Base-by-base conservation (phyloP, 1,140 invertebrate species). In the Lethrus apterus region DNA sequence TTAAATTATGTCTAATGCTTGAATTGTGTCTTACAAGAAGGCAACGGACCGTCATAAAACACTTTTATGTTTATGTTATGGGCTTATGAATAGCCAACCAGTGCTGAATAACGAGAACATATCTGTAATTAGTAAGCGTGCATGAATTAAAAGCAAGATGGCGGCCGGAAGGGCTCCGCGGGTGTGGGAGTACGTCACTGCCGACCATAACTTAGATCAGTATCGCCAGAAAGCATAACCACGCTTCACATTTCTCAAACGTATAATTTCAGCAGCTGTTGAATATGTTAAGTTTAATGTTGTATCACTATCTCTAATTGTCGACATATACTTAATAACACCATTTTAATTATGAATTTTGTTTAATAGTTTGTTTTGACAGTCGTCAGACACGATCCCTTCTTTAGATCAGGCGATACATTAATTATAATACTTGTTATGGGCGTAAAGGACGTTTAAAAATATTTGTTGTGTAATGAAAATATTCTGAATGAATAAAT, bases 171-270 rank as follows among this genome's bases (percentile, higher is more conserved):
- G 51, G 46, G 43, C 46, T 40, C 51, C 35, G 51, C 51, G 51
- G 51, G 51, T 54, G 48, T 54, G 43, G 48, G 48, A 50, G 48
- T 53, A 30, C 48, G 48, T 41, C 51, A 54, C 51, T 35, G 44
- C 48, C 48, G 48, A 54, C 51, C 51, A 54, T 54, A 54, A 54
- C 51, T 54, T 46, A 50, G 51, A 54, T 54, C 43, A 26, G 44
- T 54, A 54, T 53, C 51, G 26, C 30, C 46, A 46, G 40, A 50
- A 54, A 54, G 32, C 48, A 46, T 50, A 46, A 41, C 29, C 51
- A 50, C 43, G 51, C 40, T 49, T 52, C 51, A 42, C 51, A 52
- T 49, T 52, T 52, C 51, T 52, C 46, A 49, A 49, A 45, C 51
- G 34, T 19, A 40, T 47, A 34, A 46, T 46, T 35, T 46, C 36